phyloP scores from a whole-genome alignment of 2,113 vertebrate genomes.

The Pyxicephalus adspersus region DNA sequence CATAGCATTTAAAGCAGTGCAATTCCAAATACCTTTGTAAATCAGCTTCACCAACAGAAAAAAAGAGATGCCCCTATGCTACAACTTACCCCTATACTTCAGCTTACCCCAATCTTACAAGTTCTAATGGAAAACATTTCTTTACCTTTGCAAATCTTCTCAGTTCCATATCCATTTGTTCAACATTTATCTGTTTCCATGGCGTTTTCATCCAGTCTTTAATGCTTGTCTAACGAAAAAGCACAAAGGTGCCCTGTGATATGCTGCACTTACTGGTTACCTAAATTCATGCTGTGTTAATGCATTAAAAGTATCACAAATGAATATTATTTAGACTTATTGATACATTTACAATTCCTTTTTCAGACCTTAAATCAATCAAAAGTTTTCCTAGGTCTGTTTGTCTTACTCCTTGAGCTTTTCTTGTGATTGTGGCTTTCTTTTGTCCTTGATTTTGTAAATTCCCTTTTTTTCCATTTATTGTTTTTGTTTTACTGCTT shows the following conservation, averaged over 20 bases:
- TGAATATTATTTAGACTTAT: constrained; percentile 31
- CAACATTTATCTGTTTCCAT: constrained; percentile 84
- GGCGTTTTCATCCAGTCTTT: constrained; percentile 83
- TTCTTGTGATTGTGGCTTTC: too few relatives aligned
- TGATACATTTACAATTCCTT: constrained; percentile 23
- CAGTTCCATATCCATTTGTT: constrained; percentile 84
- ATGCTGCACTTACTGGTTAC: background rate
- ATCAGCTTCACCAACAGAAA: background rate
- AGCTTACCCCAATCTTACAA: background rate
- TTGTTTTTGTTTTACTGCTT: too few relatives aligned
- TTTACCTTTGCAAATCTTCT: constrained; percentile 81
- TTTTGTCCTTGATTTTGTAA: too few relatives aligned
- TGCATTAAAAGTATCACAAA: constrained; percentile 13
- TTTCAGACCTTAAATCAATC: background rate
- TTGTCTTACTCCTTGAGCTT: too few relatives aligned
- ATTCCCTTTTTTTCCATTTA: too few relatives aligned
- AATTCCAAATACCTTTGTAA: too few relatives aligned
- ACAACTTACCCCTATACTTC: background rate
- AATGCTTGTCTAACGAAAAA: constrained; percentile 79
- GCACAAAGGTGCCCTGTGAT: constrained; percentile 4
- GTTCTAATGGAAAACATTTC: background rate
- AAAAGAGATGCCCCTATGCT: background rate
- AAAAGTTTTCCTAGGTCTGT: background rate
- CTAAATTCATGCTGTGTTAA: constrained; percentile 26
- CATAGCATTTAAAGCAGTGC: too few relatives aligned